These are phyloP conservation scores for Germaria angustata DNA, from an alignment of 2,888 invertebrate species.

Conservation along the genomic window DNA sequence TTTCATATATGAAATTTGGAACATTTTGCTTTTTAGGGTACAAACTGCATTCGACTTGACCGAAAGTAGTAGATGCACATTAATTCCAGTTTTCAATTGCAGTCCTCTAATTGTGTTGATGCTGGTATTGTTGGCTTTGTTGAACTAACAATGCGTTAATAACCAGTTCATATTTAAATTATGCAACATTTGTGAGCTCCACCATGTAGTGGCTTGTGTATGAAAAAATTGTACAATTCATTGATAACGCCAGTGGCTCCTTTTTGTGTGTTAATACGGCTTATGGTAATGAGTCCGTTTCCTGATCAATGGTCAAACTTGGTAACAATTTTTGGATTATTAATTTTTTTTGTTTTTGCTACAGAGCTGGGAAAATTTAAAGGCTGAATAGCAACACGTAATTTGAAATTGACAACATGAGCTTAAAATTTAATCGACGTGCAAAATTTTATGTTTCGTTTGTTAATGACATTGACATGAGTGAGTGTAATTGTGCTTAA, in stretches of 20 bases:
- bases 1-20: conserved; percentile 32
- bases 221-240: neutral
- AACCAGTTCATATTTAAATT: conserved; percentile 11
- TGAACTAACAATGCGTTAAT: conserved; percentile 15
- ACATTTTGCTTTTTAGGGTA: conserved; percentile 62
- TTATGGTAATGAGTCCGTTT: conserved; percentile 56
- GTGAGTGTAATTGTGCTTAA: neutral
- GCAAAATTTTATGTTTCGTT: conserved; percentile 10
- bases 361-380: neutral
- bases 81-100: conserved; percentile 58
- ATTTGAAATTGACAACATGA: neutral
- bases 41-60: neutral
- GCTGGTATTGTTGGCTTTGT: neutral
- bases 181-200: conserved; percentile 31
- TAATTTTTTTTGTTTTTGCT: conserved; percentile 6
- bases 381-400: neutral
- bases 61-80: neutral
- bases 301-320: conserved; percentile 41
- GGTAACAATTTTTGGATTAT: conserved; percentile 9
- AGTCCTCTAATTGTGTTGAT: neutral
- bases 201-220: neutral
- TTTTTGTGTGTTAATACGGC: conserved; percentile 34
- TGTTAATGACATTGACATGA: conserved; percentile 30
- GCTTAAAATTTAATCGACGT: neutral
- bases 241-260: neutral